Evolutionary conservation across 2,888 invertebrate genomes (phyloP).

Genomic region (Neoitamus cyanurus): DNA sequence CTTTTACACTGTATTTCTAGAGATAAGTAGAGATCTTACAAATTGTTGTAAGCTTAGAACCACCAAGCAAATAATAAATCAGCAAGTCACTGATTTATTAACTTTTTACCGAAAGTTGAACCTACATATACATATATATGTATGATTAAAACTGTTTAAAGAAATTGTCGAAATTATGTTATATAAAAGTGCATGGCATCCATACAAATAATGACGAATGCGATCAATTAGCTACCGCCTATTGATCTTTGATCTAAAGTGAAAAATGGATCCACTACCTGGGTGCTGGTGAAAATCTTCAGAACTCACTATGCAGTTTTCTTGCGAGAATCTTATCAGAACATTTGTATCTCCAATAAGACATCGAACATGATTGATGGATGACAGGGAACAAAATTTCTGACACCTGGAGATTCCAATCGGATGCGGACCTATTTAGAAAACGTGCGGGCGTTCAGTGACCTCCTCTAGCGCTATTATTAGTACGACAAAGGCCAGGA

Average conservation of each 20-base stretch:
- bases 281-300: neutral
- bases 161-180: neutral
- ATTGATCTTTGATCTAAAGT: neutral
- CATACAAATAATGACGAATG: neutral
- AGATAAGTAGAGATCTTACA: too few species aligned
- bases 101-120: too few species aligned
- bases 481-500: slow-evolving; percentile 11
- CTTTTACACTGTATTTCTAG: too few species aligned
- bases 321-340: slow-evolving; percentile 26
- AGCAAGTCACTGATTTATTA: too few species aligned
- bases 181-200: neutral
- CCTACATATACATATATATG: too few species aligned
- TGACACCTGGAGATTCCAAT: slow-evolving; percentile 33
- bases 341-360: slow-evolving; percentile 11
- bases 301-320: slow-evolving; percentile 8
- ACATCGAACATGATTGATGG: slow-evolving; percentile 32
- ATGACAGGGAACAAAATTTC: slow-evolving; percentile 40
- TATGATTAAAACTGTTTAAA: too few species aligned
- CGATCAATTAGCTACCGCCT: neutral
- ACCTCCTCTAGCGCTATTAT: slow-evolving; percentile 34
- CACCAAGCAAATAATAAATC: too few species aligned
- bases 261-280: neutral
- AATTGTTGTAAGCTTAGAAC: too few species aligned
- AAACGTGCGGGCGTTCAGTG: slow-evolving; percentile 36
- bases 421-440: slow-evolving; percentile 13